These are phyloP conservation scores for Smithornis capensis DNA, from an alignment of 2,113 vertebrate species.

Conservation along the genomic window DNA sequence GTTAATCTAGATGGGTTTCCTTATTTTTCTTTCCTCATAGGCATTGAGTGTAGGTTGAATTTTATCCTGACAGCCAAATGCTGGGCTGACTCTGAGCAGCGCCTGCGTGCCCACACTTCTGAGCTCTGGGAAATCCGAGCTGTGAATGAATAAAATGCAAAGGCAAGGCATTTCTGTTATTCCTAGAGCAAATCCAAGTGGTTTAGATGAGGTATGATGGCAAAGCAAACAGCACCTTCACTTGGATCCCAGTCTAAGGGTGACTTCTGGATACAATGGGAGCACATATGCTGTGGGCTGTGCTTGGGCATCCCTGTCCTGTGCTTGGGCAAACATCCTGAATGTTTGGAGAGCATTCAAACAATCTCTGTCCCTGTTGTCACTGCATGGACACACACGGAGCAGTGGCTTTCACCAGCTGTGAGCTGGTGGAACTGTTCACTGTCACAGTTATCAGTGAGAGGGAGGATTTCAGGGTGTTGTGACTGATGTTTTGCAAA, in stretches of 20 bases:
- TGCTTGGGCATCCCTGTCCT: neutral
- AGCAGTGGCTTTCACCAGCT: neutral
- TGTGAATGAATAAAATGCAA: neutral
- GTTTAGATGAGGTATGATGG: neutral
- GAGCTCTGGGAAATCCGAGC: constrained; percentile 12
- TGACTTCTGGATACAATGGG: neutral
- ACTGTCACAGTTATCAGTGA: neutral
- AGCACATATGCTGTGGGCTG: neutral
- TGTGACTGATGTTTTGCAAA: neutral
- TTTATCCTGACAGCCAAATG: constrained; percentile 6
- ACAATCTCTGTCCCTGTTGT: neutral
- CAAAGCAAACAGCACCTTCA: neutral
- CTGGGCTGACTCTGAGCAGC: neutral
- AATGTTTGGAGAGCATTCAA: neutral
- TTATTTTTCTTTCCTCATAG: constrained; percentile 57
- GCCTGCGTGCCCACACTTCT: neutral
- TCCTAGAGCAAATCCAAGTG: neutral
- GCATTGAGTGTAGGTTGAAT: constrained; percentile 39
- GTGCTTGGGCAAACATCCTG: no score
- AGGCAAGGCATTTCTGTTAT: neutral
- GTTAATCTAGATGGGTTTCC: constrained; percentile 63
- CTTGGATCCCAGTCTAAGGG: neutral
- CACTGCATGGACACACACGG: fast-evolving
- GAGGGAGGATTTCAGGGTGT: neutral
- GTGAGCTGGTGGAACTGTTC: neutral